A percentile compares a stretch with the other conserved stretches of the same genome.
These are phyloP conservation scores for Spinus olivaceus DNA, from an alignment of 2,797 vertebrate species.

Conservation along the genomic window DNA sequence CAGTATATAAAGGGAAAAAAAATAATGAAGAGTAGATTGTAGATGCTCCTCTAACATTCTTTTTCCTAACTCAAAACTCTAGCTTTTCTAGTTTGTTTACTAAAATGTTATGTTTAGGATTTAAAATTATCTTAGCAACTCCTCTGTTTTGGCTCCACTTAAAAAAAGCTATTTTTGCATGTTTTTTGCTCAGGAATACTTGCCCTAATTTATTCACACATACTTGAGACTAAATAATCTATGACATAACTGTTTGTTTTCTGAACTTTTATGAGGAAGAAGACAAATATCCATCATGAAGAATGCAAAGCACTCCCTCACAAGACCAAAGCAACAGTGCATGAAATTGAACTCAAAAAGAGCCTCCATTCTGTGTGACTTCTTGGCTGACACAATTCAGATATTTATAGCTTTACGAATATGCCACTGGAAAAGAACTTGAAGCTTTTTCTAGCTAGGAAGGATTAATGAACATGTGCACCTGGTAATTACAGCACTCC, in stretches of 20 bases:
- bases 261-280: slow-evolving; percentile 62
- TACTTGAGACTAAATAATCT: slow-evolving; percentile 32
- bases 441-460: slow-evolving; percentile 77
- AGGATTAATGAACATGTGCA: slow-evolving; percentile 84
- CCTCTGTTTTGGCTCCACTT: neutral
- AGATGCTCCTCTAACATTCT: neutral
- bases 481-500: slow-evolving; percentile 82
- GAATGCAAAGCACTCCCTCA: slow-evolving; percentile 69
- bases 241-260: slow-evolving; percentile 60
- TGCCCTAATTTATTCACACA: neutral
- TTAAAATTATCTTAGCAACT: neutral
- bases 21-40: neutral
- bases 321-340: slow-evolving; percentile 78
- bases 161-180: neutral
- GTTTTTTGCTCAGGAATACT: neutral
- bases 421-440: slow-evolving; percentile 80
- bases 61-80: neutral
- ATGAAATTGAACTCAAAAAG: slow-evolving; percentile 83
- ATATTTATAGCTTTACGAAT: slow-evolving; percentile 84
- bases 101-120: neutral
- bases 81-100: neutral
- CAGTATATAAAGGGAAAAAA: neutral
- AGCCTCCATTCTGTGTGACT: slow-evolving; percentile 78
- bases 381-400: slow-evolving; percentile 83
- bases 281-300: slow-evolving; percentile 56